Conservation (phyloP, 1,140 invertebrate genomes). For the Mactra quadrangularis region DNA sequence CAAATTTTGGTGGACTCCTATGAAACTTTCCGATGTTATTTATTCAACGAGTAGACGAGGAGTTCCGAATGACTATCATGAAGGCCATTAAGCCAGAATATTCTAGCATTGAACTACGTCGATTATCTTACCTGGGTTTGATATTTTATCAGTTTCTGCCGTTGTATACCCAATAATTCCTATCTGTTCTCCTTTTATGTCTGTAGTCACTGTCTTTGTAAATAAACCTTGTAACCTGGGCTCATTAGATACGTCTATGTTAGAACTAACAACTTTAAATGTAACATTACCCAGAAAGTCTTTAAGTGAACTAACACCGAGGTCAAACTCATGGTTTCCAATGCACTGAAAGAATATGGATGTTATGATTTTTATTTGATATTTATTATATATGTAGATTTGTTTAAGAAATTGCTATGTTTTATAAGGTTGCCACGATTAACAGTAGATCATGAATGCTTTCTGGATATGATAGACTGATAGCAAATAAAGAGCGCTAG, state of each 20-base stretch:
- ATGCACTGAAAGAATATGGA: constrained; percentile 89
- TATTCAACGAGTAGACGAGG: no score
- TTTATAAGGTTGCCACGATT: no score
- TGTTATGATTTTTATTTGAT: not conserved
- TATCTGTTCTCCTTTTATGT: constrained; percentile 87
- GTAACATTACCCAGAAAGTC: constrained; percentile 89
- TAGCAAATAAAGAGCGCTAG: no score
- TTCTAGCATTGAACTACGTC: no score
- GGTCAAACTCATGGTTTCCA: constrained; percentile 97
- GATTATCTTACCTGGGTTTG: constrained; percentile 68
- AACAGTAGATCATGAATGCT: no score
- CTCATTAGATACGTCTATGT: constrained; percentile 89
- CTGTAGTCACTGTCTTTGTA: constrained; percentile 88
- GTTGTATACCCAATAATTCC: constrained; percentile 96
- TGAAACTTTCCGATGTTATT: no score
- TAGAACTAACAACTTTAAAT: constrained; percentile 91
- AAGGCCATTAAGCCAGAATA: no score
- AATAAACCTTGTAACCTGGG: constrained; percentile 86
- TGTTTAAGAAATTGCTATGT: no score
- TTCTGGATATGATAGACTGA: no score
- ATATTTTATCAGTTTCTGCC: constrained; percentile 88
- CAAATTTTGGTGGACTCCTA: no score
- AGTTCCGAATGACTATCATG: no score
- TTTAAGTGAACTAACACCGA: constrained; percentile 89
- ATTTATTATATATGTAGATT: no score